Evolutionary conservation across 2,113 vertebrate genomes (phyloP).

Genomic region (Phyllostomus hastatus): DNA sequence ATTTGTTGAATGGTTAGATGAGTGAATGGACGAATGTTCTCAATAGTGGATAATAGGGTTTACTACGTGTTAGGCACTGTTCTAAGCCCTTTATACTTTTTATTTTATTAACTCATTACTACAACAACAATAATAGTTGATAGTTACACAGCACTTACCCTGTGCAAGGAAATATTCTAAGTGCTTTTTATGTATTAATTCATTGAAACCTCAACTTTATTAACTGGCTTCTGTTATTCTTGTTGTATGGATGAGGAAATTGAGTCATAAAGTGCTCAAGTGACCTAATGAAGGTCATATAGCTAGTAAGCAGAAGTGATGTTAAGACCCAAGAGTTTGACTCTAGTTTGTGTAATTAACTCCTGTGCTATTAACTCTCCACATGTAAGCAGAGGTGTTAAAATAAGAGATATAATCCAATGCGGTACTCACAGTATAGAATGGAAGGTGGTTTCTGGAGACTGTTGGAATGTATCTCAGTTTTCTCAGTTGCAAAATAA

Average conservation of each 20-base stretch:
- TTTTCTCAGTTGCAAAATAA: slow-evolving; percentile 18
- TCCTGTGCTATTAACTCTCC: background rate
- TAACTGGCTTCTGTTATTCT: background rate
- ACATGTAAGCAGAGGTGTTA: background rate
- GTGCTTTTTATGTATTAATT: background rate
- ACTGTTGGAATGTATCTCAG: background rate
- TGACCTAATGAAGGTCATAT: background rate
- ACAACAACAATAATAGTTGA: background rate
- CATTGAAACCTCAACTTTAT: background rate
- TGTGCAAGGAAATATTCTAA: background rate
- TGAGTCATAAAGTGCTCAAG: background rate
- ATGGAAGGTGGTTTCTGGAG: background rate
- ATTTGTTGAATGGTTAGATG: background rate
- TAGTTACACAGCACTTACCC: background rate
- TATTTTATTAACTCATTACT: background rate
- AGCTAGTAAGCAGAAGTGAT: background rate
- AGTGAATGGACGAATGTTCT: background rate
- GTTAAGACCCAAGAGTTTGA: background rate
- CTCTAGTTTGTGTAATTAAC: background rate
- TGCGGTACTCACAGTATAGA: background rate
- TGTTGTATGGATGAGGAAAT: background rate
- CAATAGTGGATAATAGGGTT: background rate
- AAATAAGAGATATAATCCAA: background rate
- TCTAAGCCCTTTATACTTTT: background rate
- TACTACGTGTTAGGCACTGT: background rate